These are phyloP conservation scores for Lepidocolaptes lacrymiger DNA, from an alignment of 2,797 vertebrate genomes.

Conservation along the genomic window DNA sequence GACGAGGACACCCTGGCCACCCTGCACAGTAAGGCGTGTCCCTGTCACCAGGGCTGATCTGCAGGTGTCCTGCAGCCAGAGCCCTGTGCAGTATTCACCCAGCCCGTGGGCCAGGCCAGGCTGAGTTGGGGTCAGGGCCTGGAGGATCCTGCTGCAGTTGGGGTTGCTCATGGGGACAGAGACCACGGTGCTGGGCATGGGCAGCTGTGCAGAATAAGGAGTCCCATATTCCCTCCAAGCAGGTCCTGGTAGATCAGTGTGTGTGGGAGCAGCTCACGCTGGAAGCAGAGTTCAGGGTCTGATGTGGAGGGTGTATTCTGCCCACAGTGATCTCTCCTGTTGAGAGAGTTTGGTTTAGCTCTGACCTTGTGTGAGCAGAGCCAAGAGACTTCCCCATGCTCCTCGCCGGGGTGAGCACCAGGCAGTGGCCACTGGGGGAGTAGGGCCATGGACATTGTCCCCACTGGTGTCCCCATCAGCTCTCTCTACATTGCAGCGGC, in stretches of 20 bases:
- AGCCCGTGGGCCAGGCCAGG: background rate
- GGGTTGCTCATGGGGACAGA: background rate
- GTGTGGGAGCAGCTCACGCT: rapidly evolving
- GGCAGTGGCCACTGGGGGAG: background rate
- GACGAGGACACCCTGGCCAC: constrained; percentile 91
- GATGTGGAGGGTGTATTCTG: background rate
- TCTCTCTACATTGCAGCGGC: constrained; percentile 68
- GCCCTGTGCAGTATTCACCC: rapidly evolving
- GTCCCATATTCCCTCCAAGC: background rate
- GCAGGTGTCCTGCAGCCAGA: rapidly evolving
- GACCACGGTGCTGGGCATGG: rapidly evolving
- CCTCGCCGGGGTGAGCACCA: rapidly evolving
- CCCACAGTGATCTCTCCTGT: background rate
- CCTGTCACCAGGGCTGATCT: background rate
- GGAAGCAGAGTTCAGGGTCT: background rate
- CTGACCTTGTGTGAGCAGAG: background rate
- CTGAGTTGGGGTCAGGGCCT: background rate
- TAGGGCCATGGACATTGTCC: rapidly evolving
- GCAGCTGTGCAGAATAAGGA: rapidly evolving
- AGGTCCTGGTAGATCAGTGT: rapidly evolving
- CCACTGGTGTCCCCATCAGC: rapidly evolving
- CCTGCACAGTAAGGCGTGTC: constrained; percentile 85
- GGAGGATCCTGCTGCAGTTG: background rate
- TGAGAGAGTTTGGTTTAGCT: background rate
- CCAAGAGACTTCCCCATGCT: rapidly evolving